Conservation (phyloP, 1,140 invertebrate genomes). For the Onthophagus taurus region DNA sequence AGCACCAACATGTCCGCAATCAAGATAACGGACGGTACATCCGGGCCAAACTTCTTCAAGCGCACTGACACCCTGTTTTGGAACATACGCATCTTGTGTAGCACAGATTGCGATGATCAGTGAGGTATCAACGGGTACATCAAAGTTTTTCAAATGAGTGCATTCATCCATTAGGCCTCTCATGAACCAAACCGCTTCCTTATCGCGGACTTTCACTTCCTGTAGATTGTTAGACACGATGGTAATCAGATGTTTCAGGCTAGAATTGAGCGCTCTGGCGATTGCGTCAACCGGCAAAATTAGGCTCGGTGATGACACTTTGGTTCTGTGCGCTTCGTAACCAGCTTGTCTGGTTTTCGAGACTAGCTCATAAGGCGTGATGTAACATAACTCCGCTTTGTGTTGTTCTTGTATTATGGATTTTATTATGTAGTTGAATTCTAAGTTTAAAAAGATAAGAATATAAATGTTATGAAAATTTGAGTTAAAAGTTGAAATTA, state of each 20-base stretch:
- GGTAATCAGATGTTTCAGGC: background rate
- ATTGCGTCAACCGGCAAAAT: background rate
- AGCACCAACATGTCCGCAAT: conserved; percentile 84
- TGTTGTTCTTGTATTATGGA: conserved; percentile 12
- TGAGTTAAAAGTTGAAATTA: too few relatives aligned
- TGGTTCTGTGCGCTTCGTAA: too few relatives aligned
- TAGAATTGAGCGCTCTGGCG: background rate
- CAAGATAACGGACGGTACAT: conserved; percentile 74
- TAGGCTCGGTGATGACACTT: too few relatives aligned
- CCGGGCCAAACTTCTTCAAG: conserved; percentile 89
- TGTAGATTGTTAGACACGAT: background rate
- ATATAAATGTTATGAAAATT: too few relatives aligned
- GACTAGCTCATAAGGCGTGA: conserved; percentile 25
- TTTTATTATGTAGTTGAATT: too few relatives aligned
- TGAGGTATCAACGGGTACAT: conserved; percentile 71
- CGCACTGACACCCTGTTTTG: conserved; percentile 67
- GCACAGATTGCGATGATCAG: conserved; percentile 78
- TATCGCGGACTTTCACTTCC: conserved; percentile 41
- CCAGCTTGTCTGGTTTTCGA: background rate
- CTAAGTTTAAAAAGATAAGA: too few relatives aligned
- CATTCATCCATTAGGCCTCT: conserved; percentile 97
- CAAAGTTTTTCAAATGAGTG: conserved; percentile 91
- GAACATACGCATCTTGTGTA: conserved; percentile 86
- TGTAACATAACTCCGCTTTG: conserved; percentile 13
- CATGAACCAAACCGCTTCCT: conserved; percentile 89